Evolutionary conservation across 2,797 vertebrate species (phyloP), one percentile per base, ranked within the genome.

Genomic region (Huso huso): DNA sequence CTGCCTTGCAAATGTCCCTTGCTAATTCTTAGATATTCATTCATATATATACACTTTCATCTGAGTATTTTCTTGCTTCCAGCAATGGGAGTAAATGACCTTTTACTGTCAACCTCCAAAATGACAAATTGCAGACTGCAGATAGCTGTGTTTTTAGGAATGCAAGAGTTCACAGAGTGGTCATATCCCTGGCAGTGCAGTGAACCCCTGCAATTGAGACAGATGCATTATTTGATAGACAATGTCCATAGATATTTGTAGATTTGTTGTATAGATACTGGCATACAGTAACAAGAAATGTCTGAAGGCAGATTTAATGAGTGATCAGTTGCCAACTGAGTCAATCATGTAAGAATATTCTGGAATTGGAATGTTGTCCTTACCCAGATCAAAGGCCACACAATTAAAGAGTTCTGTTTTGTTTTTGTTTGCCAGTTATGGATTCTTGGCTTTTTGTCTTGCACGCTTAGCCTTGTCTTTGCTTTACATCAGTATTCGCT

Each of bases 21-120:
- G 23, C 23, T 4, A 37, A 37, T 37, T 37, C 23, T 37, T 1
- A 37, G 23, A 37, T 37, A 37, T 37, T 37, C 23, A 37, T 37
- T 3, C 4, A 37, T 37, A 37, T 84, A 37, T 37, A 37, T 84
- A 83, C 78, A 83, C 86, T 88, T 88, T 89, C 86, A 86, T 89
- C 86, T 85, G 78, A 75, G 81, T 84, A 83, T 82, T 88, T 88
- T 86, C 82, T 89, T 83, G 87, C 87, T 88, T 84, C 79, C 77
- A 80, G 89, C 90, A 77, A 89, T 88, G 85, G 87, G 87, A 89
- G 85, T 81, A 80, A 83, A 86, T 89, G 90, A 90, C 90, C 90
- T 90, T 90, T 91, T 87, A 88, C 89, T 91, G 89, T 90, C 89
- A 91, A 77, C 83, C 86, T 83, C 82, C 77, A 87, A 88, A 82